Base-by-base conservation (phyloP, 2,888 invertebrate species). In the Polydrusus pterygomalis region DNA sequence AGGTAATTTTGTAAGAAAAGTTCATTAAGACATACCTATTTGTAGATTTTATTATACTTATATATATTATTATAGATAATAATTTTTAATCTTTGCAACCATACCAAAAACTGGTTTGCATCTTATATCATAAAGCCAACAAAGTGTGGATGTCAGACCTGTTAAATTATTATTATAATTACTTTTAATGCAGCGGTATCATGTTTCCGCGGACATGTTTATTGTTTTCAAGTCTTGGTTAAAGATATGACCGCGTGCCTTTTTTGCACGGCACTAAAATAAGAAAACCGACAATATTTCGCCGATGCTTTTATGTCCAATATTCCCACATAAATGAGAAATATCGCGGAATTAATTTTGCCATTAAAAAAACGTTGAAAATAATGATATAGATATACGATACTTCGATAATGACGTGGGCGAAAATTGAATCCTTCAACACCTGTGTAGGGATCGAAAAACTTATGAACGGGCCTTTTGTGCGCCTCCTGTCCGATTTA, bases 161-260 rank as follows among this genome's bases (percentile, higher is more conserved):
- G 81, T 80, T 85, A 85, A 86, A 84, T 85, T 86, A 86, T 86
- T 84, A 84, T 85, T 85, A 86, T 85, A 86, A 86, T 86, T 85
- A 85, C 84, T 85, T 86, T 86, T 86, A 85, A 85, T 86, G 85
- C 79, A 83, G 80, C 82, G 80, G 85, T 84, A 85, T 85, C 85
- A 85, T 83, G 85, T 86, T 85, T 83, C 86, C 80, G 75, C 75
- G 83, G 85, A 82, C 85, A 85, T 86, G 84, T 86, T 86, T 86
- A 86, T 85, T 85, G 81, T 83, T 81, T 82, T 80, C 79, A 78
- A 38, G 73, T 25, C 69, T 58, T 51, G 73, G 73, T 70, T 77
- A 69, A 77, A 78, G 82, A 82, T 82, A 81, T 78, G 80, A 76
- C 78, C 79, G 80, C 80, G 79, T 79, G 78, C 79, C 77, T 79